Percentiles rank a stretch among this genome's conserved stretches.
Conservation (phyloP, 92 coral and sea anemone genomes). For the Palythoa heliodiscus region DNA sequence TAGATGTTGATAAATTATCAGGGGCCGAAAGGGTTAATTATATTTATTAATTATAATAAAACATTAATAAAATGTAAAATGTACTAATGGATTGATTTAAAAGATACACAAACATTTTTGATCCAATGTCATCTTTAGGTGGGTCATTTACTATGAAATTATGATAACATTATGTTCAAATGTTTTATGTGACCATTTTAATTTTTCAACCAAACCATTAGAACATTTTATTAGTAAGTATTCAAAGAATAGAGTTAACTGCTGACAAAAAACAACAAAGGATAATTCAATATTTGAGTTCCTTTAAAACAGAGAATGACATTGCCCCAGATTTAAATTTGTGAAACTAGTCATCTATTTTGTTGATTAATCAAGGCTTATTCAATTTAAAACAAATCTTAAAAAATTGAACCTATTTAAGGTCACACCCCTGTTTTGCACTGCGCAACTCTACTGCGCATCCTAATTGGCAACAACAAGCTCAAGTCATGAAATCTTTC, state of each 20-base stretch:
- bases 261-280: background rate
- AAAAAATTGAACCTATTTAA: background rate
- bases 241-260: slow-evolving; percentile 22
- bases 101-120: background rate
- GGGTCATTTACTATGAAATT: background rate
- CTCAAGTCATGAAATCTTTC: too few relatives aligned
- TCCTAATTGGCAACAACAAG: too few relatives aligned
- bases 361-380: slow-evolving; percentile 27
- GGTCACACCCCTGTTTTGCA: too few relatives aligned
- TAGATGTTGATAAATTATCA: too few relatives aligned
- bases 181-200: background rate
- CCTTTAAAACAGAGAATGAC: slow-evolving; percentile 16
- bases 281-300: slow-evolving; percentile 7
- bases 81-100: background rate
- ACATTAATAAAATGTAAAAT: background rate
- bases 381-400: slow-evolving; percentile 10
- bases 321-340: slow-evolving; percentile 9
- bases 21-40: too few relatives aligned
- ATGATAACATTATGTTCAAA: background rate
- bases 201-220: background rate
- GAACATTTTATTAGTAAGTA: background rate
- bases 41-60: too few relatives aligned
- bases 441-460: too few relatives aligned
- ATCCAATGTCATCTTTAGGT: background rate
- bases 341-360: slow-evolving; percentile 23